phyloP scores from a whole-genome alignment of 1,140 invertebrate genomes.

The Rhizoglyphus robini region DNA sequence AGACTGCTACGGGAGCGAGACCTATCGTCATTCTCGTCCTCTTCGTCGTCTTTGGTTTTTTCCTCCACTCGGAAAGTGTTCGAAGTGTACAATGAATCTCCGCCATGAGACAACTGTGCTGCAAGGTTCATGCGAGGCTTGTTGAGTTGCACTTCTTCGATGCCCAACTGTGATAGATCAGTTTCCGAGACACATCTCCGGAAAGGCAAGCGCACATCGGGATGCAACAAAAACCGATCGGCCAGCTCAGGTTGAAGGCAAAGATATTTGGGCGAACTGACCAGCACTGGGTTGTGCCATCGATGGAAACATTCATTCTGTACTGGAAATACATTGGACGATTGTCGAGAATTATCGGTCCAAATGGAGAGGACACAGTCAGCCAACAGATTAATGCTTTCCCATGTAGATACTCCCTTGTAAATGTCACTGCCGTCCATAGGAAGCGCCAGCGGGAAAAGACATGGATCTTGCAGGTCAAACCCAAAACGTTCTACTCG shows the following conservation, averaged over 20 bases:
- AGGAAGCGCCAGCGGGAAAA: conserved; percentile 14
- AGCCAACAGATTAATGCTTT: conserved; percentile 10
- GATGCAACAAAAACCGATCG: not conserved
- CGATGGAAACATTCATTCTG: not conserved
- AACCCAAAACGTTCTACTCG: conserved; percentile 12
- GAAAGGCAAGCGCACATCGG: not conserved
- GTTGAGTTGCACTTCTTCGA: too few species aligned
- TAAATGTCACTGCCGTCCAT: conserved; percentile 19
- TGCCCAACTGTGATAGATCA: not conserved
- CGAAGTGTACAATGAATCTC: not conserved
- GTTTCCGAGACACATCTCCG: not conserved
- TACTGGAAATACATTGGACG: not conserved
- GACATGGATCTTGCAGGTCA: conserved; percentile 11
- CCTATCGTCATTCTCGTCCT: not conserved
- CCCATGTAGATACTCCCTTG: conserved; percentile 10
- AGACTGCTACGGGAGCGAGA: not conserved
- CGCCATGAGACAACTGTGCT: not conserved
- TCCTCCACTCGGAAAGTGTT: too few species aligned
- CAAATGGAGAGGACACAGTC: conserved; percentile 14
- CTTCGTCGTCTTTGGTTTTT: too few species aligned
- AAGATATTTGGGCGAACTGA: not conserved
- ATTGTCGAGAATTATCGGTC: not conserved
- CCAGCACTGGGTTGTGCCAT: not conserved
- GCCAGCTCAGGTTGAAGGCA: not conserved
- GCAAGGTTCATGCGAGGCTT: too few species aligned